These are phyloP conservation scores for Caranx ignobilis DNA, from an alignment of 2,113 vertebrate genomes.

Conservation along the genomic window DNA sequence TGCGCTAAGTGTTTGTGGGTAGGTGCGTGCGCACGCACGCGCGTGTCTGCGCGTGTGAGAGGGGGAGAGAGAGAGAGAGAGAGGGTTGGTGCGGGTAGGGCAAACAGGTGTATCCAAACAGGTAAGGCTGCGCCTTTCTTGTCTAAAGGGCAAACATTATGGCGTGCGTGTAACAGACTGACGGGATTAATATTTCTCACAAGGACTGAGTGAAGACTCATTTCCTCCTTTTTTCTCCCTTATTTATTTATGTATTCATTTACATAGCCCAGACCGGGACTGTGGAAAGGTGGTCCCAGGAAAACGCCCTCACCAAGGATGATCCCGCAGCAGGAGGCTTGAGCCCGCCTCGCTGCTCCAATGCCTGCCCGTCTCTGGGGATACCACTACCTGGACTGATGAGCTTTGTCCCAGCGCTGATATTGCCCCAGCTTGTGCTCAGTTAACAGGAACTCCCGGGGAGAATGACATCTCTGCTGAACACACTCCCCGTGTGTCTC, in stretches of 20 bases:
- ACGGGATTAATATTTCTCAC: conserved; percentile 37
- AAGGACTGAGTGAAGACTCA: conserved; percentile 9
- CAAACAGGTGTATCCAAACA: conserved; percentile 79
- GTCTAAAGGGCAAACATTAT: conserved; percentile 32
- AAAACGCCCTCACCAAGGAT: conserved; percentile 10
- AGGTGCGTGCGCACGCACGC: background rate
- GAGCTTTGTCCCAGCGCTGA: conserved; percentile 33
- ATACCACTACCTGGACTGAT: conserved; percentile 54
- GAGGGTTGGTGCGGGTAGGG: background rate
- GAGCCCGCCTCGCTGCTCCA: conserved; percentile 25
- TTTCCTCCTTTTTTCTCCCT: background rate
- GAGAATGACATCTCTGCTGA: conserved; percentile 72
- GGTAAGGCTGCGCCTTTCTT: conserved; percentile 57
- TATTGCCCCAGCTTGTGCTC: conserved; percentile 12
- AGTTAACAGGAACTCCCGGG: conserved; percentile 27
- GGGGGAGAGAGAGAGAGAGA: background rate
- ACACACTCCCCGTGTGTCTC: conserved; percentile 52
- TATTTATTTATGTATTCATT: too few relatives aligned
- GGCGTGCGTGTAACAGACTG: conserved; percentile 31
- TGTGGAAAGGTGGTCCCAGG: background rate
- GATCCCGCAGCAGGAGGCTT: conserved; percentile 38
- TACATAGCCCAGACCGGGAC: background rate
- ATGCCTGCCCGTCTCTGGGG: conserved; percentile 23
- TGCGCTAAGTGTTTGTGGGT: background rate
- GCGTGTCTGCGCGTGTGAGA: background rate